Percentiles rank a stretch among this genome's conserved stretches.
These are phyloP conservation scores for Drosophila mauritiana DNA, from an alignment of 1,140 invertebrate genomes.

Conservation along the genomic window DNA sequence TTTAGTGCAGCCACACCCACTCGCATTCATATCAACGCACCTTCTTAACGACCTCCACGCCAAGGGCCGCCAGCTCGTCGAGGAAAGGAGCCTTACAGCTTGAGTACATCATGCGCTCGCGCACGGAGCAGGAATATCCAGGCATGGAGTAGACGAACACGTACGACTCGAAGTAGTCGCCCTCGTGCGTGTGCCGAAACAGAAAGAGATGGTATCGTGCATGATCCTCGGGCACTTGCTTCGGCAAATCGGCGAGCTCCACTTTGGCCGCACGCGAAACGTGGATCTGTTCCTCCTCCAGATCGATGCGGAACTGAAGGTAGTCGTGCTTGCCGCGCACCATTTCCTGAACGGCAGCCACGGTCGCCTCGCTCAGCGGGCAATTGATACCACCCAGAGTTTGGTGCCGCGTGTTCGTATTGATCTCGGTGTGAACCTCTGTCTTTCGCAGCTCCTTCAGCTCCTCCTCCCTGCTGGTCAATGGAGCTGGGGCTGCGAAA, in stretches of 20 bases:
- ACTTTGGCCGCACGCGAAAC: constrained; percentile 88
- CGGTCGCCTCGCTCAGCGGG: constrained; percentile 93
- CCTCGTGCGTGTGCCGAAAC: constrained; percentile 96
- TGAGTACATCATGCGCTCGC: constrained; percentile 99
- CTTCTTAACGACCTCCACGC: constrained; percentile 92
- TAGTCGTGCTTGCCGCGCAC: constrained; percentile 89
- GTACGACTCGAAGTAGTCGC: constrained; percentile 93
- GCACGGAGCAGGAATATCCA: constrained; percentile 96
- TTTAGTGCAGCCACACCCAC: neutral
- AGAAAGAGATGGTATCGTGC: constrained; percentile 97
- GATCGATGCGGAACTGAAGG: constrained; percentile 91
- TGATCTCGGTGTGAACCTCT: constrained; percentile 91
- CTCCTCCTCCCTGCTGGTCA: constrained; percentile 96
- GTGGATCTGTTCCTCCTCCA: constrained; percentile 77
- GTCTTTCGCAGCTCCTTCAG: constrained; percentile 91
- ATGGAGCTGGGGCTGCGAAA: constrained; percentile 92
- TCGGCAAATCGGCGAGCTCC: constrained; percentile 88
- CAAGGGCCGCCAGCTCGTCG: constrained; percentile 91
- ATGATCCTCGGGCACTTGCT: constrained; percentile 92
- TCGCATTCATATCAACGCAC: constrained; percentile 86
- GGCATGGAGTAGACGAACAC: constrained; percentile 99
- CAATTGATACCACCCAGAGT: constrained; percentile 96
- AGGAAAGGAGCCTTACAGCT: constrained; percentile 96
- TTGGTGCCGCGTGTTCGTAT: constrained; percentile 94
- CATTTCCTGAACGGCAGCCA: constrained; percentile 90